These are phyloP conservation scores for Etheostoma perlongum DNA, from an alignment of 2,797 vertebrate species.

Conservation along the genomic window DNA sequence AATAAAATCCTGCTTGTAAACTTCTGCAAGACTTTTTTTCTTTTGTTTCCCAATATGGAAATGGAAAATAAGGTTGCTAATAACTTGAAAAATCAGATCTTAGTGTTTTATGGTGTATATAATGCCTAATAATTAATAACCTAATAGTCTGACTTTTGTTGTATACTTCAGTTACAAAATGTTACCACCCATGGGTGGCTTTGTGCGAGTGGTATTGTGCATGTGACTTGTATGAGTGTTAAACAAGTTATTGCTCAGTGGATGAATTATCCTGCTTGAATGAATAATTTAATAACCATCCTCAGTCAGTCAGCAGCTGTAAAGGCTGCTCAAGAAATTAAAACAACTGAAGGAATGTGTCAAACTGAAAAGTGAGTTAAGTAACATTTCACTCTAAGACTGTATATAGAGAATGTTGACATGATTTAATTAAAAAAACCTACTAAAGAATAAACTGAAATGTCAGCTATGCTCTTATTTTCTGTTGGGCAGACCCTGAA, in stretches of 20 bases:
- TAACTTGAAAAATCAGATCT: not conserved
- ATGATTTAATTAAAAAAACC: constrained; percentile 30
- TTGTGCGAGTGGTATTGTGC: constrained; percentile 24
- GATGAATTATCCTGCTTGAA: constrained; percentile 44
- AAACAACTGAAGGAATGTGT: constrained; percentile 14
- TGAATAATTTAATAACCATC: constrained; percentile 49
- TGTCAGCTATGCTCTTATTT: constrained; percentile 33
- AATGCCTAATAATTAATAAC: constrained; percentile 12
- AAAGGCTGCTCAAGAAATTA: constrained; percentile 1
- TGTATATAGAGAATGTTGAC: constrained; percentile 19
- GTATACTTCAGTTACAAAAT: not conserved
- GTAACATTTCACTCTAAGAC: not conserved
- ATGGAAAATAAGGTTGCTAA: not conserved
- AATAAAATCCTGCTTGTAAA: not conserved
- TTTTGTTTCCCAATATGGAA: not conserved
- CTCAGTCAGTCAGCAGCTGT: constrained; percentile 21
- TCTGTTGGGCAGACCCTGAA: constrained; percentile 7
- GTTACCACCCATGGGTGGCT: not conserved
- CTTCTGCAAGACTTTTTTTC: not conserved
- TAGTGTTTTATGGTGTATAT: not conserved
- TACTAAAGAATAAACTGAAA: constrained; percentile 36
- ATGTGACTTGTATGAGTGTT: constrained; percentile 54
- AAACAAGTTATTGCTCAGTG: constrained; percentile 45
- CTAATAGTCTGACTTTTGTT: not conserved
- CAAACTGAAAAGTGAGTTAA: constrained; percentile 4